Evolutionary conservation across 2,888 invertebrate species (phyloP), one percentile per base, ranked within the genome.

Genomic region (Spilarctia lutea): DNA sequence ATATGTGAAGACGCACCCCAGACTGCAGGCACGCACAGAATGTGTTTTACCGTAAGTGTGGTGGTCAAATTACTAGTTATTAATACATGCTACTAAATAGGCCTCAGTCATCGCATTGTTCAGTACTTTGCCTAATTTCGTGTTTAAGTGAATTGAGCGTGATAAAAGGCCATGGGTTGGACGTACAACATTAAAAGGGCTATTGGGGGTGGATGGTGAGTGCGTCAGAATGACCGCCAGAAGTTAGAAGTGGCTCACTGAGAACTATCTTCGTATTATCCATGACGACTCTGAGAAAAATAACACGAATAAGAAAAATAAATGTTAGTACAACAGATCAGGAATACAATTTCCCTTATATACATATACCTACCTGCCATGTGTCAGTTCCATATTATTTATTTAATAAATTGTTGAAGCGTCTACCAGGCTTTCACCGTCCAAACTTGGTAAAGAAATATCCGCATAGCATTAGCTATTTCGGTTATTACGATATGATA

Each of bases 1-100:
- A 85, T 75, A 85, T 82, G 83, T 85, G 80, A 87, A 87, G 70
- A 42, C 77, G 74, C 79, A 67, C 79, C 79, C 80, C 74, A 48
- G 56, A 13, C 66, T 30, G 52, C 70, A 75, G 56, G 24, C 67
- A 24, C 67, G 69, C 75, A 73, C 75, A 69, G 75, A 69, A 72
- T 73, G 65, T 30, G 4, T 65, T 33, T 33, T 20, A 35, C 65
- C 10, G 65, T 65, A 10, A 33, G 27, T 27, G 16, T 27, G 16
- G 13, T 60, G 16, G 27, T 27, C 60, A 60, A 4, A 4, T 27
- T 60, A 60, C 13, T 13, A 3, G 2, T 27, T 56, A 24, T 24
- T 10, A n/a, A 24, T n/a, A 10, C 10, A 24, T 10, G 52, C 20
- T 56, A 60, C 27, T 60, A 60, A 60, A 13, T n/a, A 60, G 27